These are phyloP conservation scores for Hapalemur alaotrensis DNA, from an alignment of 2,797 vertebrate genomes.

Conservation along the genomic window DNA sequence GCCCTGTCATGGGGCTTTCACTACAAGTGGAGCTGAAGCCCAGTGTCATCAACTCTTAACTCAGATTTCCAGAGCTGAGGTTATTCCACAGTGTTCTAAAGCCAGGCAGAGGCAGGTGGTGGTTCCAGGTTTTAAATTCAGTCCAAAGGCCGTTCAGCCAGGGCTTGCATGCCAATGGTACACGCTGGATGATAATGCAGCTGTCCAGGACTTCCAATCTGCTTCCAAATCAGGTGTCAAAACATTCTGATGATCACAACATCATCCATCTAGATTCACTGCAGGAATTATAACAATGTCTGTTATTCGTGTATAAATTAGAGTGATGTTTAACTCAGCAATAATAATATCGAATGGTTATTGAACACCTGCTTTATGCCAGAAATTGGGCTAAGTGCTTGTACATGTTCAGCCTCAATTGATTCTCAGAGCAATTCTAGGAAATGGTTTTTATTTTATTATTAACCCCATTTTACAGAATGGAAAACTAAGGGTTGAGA, in stretches of 20 bases:
- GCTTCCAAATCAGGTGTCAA: constrained; percentile 39
- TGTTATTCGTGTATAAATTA: neutral
- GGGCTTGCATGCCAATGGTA: neutral
- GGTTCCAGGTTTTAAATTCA: constrained; percentile 27
- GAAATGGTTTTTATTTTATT: neutral
- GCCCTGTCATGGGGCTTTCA: constrained; percentile 34
- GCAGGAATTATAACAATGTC: neutral
- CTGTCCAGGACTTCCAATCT: neutral
- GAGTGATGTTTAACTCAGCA: neutral
- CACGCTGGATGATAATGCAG: constrained; percentile 10
- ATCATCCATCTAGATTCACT: neutral
- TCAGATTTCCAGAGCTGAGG: constrained; percentile 15
- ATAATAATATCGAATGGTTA: neutral
- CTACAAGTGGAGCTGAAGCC: neutral
- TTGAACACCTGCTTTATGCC: neutral
- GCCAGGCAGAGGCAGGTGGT: neutral
- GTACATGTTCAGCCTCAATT: neutral
- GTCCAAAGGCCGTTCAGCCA: neutral
- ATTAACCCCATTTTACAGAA: neutral
- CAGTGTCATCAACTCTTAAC: constrained; percentile 27
- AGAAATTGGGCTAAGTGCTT: constrained; percentile 20
- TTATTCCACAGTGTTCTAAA: constrained; percentile 63
- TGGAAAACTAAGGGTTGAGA: neutral
- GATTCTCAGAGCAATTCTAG: neutral
- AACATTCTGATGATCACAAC: constrained; percentile 26